phyloP scores from a whole-genome alignment of 2,888 invertebrate genomes.

The Cheilosia variabilis region DNA sequence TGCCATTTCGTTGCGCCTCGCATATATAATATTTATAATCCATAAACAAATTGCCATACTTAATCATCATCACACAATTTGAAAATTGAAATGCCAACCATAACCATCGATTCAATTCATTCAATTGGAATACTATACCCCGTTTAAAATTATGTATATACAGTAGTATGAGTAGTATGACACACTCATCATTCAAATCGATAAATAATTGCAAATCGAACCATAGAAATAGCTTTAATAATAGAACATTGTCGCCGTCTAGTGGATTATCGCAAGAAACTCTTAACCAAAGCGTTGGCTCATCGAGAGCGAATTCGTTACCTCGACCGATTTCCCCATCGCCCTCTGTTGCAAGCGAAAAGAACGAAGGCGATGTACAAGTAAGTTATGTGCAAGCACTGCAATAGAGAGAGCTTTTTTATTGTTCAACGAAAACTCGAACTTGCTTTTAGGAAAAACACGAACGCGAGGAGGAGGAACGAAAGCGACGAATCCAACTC shows the following conservation, averaged over 20 bases:
- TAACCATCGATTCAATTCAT: slow-evolving; percentile 30
- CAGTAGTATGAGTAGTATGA: slow-evolving; percentile 61
- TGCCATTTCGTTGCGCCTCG: slow-evolving; percentile 64
- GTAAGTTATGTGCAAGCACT: slow-evolving; percentile 82
- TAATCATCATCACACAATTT: neutral
- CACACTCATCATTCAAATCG: slow-evolving; percentile 66
- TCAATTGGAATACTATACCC: slow-evolving; percentile 8
- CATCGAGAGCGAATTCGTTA: slow-evolving; percentile 87
- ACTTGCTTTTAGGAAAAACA: slow-evolving; percentile 89
- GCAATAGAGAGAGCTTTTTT: no score
- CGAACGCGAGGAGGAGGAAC: slow-evolving; percentile 97
- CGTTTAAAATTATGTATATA: slow-evolving; percentile 26
- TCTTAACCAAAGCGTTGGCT: slow-evolving; percentile 86
- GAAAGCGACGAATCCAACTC: slow-evolving; percentile 96
- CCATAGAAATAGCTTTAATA: slow-evolving; percentile 75
- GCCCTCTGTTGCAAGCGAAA: slow-evolving; percentile 95
- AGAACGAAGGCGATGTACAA: slow-evolving; percentile 92
- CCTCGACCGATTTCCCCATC: slow-evolving; percentile 94
- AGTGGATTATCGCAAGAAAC: slow-evolving; percentile 87
- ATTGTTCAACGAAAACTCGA: neutral
- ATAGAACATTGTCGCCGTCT: slow-evolving; percentile 86
- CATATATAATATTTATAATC: slow-evolving; percentile 18
- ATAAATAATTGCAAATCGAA: slow-evolving; percentile 64
- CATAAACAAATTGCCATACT: slow-evolving; percentile 32
- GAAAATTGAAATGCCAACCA: no score